Base-by-base conservation (phyloP, 2,888 invertebrate genomes). In the Biston stratarius region DNA sequence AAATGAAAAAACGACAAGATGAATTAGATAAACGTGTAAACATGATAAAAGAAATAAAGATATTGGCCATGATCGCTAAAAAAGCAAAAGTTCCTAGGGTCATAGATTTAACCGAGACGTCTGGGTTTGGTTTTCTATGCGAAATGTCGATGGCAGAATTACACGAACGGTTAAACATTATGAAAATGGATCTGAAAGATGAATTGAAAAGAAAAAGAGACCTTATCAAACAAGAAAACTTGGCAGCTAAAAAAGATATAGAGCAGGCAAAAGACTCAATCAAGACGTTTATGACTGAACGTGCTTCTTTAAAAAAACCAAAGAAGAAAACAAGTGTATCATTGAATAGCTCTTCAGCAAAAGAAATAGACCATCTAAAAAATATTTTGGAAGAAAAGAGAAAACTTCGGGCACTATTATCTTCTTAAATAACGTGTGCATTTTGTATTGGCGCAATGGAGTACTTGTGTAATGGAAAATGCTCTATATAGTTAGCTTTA, bases 121-220 rank as follows among this genome's bases (percentile, higher is more conserved):
- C 94, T 38, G 95, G 95, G 48, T 76, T 95, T 14, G 95, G 96
- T 0, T 86, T 95, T 11, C 77, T 96, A 36, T 95, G 95, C 81
- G 95, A 96, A 88, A 96, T 96, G 95, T 95, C 96, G 0, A 90
- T 95, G 56, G 94, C 94, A 8, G 95, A 96, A 83, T 79, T 96
- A 57, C 94, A 95, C 77, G 95, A 95, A 80, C 87, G 95, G 61
- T 77, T 96, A 44, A 81, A 75, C 60, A 77, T 90, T 34, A 84
- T 94, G 74, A 95, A 94, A 82, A 88, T 94, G 40, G 86, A 87
- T 15, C 83, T 95, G 68, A 84, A 93, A 69, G 94, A 95, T 64
- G 95, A 95, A 77, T 76, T 95, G 24, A 90, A 95, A 62, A 85
- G 78, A 53, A 94, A 95, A 76, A 91, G 84, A 70, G 82, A 82